Evolutionary conservation across 1,140 invertebrate species (phyloP).

Genomic region (Parapsyche elsis): DNA sequence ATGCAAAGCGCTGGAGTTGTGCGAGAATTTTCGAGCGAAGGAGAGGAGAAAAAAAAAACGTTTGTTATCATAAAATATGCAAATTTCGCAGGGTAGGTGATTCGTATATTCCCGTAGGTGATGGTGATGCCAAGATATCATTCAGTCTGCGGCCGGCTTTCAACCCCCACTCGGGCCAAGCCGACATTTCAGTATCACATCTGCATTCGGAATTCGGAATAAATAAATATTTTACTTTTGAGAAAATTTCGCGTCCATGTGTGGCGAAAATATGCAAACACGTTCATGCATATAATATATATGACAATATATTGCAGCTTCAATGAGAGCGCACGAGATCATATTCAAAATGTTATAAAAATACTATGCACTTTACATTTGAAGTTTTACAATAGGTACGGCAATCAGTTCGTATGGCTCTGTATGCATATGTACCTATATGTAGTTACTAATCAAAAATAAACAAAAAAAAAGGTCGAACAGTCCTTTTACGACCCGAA

Average conservation of each 20-base stretch:
- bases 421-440: too few species aligned
- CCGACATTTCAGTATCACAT: slow-evolving; percentile 26
- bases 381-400: too few species aligned
- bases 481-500: too few species aligned
- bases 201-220: slow-evolving; percentile 20
- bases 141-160: slow-evolving; percentile 29
- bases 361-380: too few species aligned
- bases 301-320: neutral
- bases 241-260: slow-evolving; percentile 2
- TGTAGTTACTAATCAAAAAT: too few species aligned
- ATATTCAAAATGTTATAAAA: too few species aligned
- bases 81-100: slow-evolving; percentile 52
- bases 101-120: slow-evolving; percentile 52
- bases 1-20: slow-evolving; percentile 7
- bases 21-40: slow-evolving; percentile 19
- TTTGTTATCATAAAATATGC: slow-evolving; percentile 56
- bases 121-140: slow-evolving; percentile 35
- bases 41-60: slow-evolving; percentile 43
- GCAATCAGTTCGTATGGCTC: too few species aligned
- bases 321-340: too few species aligned
- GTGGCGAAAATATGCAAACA: slow-evolving; percentile 15
- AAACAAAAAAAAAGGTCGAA: too few species aligned
- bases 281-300: neutral
- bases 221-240: slow-evolving; percentile 39
- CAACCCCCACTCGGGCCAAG: neutral